phyloP scores from a whole-genome alignment of 2,888 invertebrate species.

The Cactoblastis cactorum region DNA sequence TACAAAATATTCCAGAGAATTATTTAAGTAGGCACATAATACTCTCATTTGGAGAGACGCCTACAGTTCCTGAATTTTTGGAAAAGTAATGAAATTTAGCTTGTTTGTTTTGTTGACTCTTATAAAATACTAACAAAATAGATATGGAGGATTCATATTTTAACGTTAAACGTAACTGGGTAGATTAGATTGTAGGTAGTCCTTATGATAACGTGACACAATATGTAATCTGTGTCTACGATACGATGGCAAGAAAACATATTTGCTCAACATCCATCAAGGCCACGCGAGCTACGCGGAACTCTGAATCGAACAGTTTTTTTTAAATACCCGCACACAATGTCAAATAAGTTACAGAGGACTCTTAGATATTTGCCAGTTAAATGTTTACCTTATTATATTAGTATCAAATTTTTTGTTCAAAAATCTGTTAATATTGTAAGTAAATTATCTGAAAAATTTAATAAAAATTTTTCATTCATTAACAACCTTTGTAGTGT shows the following conservation, averaged over 20 bases:
- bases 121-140: background rate
- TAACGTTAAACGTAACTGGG: background rate
- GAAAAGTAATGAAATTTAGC: too few relatives aligned
- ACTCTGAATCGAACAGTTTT: constrained; percentile 38
- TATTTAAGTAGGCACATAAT: too few relatives aligned
- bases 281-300: constrained; percentile 63
- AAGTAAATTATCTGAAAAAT: too few relatives aligned
- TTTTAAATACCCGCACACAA: constrained; percentile 33
- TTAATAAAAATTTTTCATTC: too few relatives aligned
- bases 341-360: constrained; percentile 59
- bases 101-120: background rate
- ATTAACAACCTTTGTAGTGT: too few relatives aligned
- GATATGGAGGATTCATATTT: background rate
- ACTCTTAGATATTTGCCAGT: constrained; percentile 39
- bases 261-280: constrained; percentile 60
- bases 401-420: too few relatives aligned
- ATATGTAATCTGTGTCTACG: constrained; percentile 56
- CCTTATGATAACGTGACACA: constrained; percentile 53
- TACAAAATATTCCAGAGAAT: too few relatives aligned
- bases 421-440: too few relatives aligned
- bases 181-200: constrained; percentile 21
- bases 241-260: constrained; percentile 49
- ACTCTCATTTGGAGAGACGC: too few relatives aligned
- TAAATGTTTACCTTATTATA: constrained; percentile 12
- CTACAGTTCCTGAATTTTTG: too few relatives aligned